Evolutionary conservation across 2,113 vertebrate genomes (phyloP), one percentile per base, ranked within the genome.

Genomic region (Lamprotornis superbus): DNA sequence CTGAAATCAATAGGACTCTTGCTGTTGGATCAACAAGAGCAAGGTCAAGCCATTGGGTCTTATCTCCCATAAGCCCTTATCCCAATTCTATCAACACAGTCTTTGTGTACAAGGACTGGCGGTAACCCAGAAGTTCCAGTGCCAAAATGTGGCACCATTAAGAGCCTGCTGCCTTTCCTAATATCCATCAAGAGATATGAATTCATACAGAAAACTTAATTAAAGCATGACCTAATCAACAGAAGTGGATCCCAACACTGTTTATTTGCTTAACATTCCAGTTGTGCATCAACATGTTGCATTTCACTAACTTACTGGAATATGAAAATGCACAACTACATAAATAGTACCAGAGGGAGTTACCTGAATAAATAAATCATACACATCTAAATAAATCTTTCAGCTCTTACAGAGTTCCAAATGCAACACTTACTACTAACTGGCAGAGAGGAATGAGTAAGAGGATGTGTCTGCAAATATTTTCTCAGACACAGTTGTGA

Each of bases 41-140:
- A 95, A 97, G 93, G 91, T 84, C 87, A 89, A 94, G 65, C 74
- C 87, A 61, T 8, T 76, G 74, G 87, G 61, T 53, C 70, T 94
- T 95, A 93, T 92, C 95, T 89, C 28, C 9, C 37, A 57, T 2
- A 15, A 85, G 77, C 13, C 74, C 77, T 89, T 96, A 95, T 89
- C 95, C 1, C 53, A 69, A 56, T 27, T 73, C 91, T 79, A 84
- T 78, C 94, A 85, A 71, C 57, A 70, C 44, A 76, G 89, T 14
- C 91, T 95, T 91, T 95, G 81, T 89, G 77, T 82, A 76, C 78
- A 93, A 95, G 83, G 87, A 78, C 93, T 94, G 93, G 95, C 20
- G 0, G 69, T 37, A 56, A 67, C 80, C 81, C 89, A 94, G 52
- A 63, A 89, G 65, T 52, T 47, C 67, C 76, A 49, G 44, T 71